These are phyloP conservation scores for Galbula dea DNA, from an alignment of 2,113 vertebrate species.

Conservation along the genomic window DNA sequence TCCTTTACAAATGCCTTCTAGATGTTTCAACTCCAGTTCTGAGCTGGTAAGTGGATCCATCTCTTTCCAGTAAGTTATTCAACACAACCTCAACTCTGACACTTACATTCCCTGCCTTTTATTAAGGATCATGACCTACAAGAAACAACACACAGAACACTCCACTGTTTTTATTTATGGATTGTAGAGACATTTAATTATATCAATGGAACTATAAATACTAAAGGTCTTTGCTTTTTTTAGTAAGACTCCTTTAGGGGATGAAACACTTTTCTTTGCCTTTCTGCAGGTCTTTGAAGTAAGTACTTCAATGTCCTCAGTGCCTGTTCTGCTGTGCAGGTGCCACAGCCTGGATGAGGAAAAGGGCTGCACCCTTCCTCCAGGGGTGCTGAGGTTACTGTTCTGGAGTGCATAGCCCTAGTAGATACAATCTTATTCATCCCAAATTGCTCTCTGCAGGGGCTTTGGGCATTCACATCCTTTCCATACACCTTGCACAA, in stretches of 20 bases:
- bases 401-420: background rate
- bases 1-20: background rate
- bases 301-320: background rate
- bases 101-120: background rate
- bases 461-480: background rate
- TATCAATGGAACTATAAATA: background rate
- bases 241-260: background rate
- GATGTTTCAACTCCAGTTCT: background rate
- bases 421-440: background rate
- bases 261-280: background rate
- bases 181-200: background rate
- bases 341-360: background rate
- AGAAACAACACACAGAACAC: background rate
- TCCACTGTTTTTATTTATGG: background rate
- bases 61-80: background rate
- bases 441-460: background rate
- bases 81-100: background rate
- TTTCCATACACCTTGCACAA: background rate
- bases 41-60: background rate
- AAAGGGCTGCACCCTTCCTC: background rate
- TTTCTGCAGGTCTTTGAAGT: background rate
- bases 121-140: background rate
- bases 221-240: background rate
- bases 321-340: background rate
- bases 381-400: background rate